Conservation (phyloP, 2,113 vertebrate species). For the Myanophis thanlyinensis region DNA sequence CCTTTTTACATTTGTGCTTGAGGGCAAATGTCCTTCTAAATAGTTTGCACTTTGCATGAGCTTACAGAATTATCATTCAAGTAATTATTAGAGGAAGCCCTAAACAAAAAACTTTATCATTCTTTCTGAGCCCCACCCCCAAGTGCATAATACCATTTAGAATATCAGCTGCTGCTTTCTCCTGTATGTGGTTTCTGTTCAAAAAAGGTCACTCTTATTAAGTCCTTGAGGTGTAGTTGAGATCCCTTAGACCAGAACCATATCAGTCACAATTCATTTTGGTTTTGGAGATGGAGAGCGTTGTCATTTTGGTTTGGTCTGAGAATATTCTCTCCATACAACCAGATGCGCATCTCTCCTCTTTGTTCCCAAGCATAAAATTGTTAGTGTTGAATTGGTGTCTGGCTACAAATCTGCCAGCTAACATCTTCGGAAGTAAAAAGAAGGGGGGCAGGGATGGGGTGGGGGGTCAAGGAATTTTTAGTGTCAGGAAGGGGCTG, state of each 20-base stretch:
- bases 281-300: background rate
- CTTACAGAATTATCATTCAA: background rate
- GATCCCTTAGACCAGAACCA: background rate
- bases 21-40: background rate
- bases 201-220: background rate
- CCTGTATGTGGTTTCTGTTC: background rate
- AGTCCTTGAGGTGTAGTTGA: background rate
- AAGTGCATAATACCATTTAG: background rate
- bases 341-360: background rate
- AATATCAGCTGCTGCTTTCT: background rate
- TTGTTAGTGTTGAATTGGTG: background rate
- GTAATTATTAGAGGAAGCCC: background rate
- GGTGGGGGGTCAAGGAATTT: background rate
- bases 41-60: slow-evolving; percentile 5
- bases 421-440: background rate
- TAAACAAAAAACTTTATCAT: background rate
- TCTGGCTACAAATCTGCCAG: background rate
- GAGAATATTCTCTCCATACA: no score
- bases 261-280: background rate
- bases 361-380: background rate
- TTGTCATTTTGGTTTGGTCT: background rate
- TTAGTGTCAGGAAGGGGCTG: background rate
- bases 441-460: no score
- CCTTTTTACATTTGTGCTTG: background rate
- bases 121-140: background rate